phyloP scores from a whole-genome alignment of 2,888 invertebrate genomes.

The Ischnus inquisitorius region DNA sequence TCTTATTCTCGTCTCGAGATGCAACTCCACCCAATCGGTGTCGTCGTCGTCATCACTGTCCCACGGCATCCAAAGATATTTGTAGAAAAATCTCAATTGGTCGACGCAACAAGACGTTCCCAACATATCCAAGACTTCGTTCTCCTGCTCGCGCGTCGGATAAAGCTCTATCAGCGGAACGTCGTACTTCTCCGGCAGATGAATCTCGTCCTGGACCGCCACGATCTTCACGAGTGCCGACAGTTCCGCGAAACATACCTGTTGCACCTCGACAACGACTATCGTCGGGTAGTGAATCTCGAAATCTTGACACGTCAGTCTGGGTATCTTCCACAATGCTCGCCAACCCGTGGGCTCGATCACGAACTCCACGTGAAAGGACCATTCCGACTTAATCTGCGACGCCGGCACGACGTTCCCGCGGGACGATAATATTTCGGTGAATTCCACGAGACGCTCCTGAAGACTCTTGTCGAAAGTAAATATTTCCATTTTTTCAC shows the following conservation, averaged over 20 bases:
- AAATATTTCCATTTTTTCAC: conserved; percentile 86
- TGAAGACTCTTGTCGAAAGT: conserved; percentile 88
- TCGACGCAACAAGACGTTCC: conserved; percentile 89
- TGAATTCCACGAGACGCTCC: conserved; percentile 87
- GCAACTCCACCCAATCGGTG: conserved; percentile 87
- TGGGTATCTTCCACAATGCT: conserved; percentile 90
- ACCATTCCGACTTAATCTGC: conserved; percentile 87
- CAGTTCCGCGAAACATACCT: conserved; percentile 87
- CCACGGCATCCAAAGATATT: conserved; percentile 91
- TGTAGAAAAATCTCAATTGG: conserved; percentile 89
- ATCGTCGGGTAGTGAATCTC: conserved; percentile 89
- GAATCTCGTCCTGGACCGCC: conserved; percentile 89
- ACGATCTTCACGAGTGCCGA: conserved; percentile 88
- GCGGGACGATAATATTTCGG: conserved; percentile 86
- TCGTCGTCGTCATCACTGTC: conserved; percentile 89
- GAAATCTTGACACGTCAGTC: conserved; percentile 88
- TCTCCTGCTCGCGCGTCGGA: conserved; percentile 89
- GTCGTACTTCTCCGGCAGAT: conserved; percentile 88
- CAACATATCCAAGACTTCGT: conserved; percentile 87
- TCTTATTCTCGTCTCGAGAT: conserved; percentile 87
- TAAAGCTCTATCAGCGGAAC: conserved; percentile 89
- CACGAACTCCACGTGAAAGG: conserved; percentile 87
- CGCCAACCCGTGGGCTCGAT: conserved; percentile 90
- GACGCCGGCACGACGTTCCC: conserved; percentile 85
- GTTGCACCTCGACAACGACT: conserved; percentile 87